Conservation (phyloP, 2,113 vertebrate genomes). For the Odocoileus virginianus region DNA sequence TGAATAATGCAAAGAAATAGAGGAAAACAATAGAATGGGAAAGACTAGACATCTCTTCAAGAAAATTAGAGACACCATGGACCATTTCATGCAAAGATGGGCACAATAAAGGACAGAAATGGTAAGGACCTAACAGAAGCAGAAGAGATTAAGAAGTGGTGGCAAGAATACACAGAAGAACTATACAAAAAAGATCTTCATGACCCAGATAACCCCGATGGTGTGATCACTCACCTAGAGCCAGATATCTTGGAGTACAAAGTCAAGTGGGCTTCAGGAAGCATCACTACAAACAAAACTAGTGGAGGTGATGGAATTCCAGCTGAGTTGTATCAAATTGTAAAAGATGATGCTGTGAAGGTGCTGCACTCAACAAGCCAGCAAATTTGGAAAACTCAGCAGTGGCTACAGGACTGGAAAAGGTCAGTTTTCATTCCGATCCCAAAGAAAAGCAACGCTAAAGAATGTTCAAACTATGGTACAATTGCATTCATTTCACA, state of each 20-base stretch:
- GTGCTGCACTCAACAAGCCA: neutral
- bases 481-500: neutral
- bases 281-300: neutral
- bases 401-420: neutral
- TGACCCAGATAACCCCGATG: neutral
- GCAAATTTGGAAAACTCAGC: neutral
- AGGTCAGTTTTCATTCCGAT: neutral
- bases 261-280: neutral
- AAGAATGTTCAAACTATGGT: neutral
- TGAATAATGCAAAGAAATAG: neutral
- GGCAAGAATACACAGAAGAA: neutral
- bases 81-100: neutral
- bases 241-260: neutral
- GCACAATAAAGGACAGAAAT: neutral
- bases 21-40: neutral
- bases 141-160: neutral
- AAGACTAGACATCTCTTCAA: neutral
- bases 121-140: neutral
- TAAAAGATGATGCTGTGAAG: neutral
- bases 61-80: neutral
- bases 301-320: neutral
- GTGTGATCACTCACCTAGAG: neutral
- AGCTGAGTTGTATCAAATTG: neutral
- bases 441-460: neutral
- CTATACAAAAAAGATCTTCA: neutral